phyloP scores from a whole-genome alignment of 2,797 vertebrate species.

The Pseudomugil gertrudae region DNA sequence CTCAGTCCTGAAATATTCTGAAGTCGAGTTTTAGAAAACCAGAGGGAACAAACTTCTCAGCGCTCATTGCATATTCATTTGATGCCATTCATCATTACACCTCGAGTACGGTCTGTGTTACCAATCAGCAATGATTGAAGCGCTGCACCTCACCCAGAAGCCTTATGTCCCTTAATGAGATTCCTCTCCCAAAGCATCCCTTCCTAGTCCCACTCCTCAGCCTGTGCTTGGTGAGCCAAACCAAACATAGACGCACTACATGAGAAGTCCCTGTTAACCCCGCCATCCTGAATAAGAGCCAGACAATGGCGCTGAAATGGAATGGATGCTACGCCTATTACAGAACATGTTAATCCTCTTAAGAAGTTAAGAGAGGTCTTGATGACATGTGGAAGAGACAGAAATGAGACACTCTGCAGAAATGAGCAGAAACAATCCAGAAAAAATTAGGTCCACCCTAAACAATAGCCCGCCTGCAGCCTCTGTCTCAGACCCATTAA shows the following conservation, averaged over 20 bases:
- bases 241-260: constrained; percentile 54
- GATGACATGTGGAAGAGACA: constrained; percentile 50
- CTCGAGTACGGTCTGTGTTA: constrained; percentile 42
- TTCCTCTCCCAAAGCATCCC: constrained; percentile 47
- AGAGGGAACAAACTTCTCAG: constrained; percentile 25
- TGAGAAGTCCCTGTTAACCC: constrained; percentile 55
- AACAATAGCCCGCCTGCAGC: constrained; percentile 42
- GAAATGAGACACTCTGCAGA: constrained; percentile 28
- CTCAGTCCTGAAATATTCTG: background rate
- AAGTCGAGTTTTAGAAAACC: constrained; percentile 18
- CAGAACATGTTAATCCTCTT: constrained; percentile 74
- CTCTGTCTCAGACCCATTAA: constrained; percentile 45
- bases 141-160: constrained; percentile 44
- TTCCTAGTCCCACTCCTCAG: constrained; percentile 59
- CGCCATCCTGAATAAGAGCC: constrained; percentile 39
- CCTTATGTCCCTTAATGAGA: constrained; percentile 67
- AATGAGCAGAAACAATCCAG: constrained; percentile 30
- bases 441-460: constrained; percentile 38
- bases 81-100: constrained; percentile 36
- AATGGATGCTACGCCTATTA: constrained; percentile 60
- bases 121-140: constrained; percentile 59
- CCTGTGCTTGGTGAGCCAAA: constrained; percentile 54
- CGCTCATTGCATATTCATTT: constrained; percentile 50
- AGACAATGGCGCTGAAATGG: constrained; percentile 63
- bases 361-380: constrained; percentile 68